Percentiles rank a stretch among this genome's conserved stretches.
These are phyloP conservation scores for Pterocles gutturalis DNA, from an alignment of 2,113 vertebrate species.

Conservation along the genomic window DNA sequence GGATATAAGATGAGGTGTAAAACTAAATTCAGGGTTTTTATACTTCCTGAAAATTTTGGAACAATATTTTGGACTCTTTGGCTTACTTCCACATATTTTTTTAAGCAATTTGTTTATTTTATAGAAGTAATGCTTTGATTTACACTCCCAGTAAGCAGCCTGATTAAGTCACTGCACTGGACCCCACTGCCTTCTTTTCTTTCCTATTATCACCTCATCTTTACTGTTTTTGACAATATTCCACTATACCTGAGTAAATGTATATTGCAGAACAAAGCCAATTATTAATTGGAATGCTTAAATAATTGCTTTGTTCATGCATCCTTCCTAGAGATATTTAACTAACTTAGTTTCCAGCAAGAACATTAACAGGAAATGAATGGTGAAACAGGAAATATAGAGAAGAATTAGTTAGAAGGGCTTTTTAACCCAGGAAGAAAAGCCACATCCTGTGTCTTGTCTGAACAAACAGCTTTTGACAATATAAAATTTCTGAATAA, in stretches of 20 bases:
- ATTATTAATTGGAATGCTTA: neutral
- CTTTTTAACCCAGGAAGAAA: neutral
- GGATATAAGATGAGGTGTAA: neutral
- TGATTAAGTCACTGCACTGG: neutral
- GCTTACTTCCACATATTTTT: neutral
- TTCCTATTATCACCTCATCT: neutral
- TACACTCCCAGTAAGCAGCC: neutral
- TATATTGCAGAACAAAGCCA: neutral
- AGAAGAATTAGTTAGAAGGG: neutral
- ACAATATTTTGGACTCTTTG: neutral
- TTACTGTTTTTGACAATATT: neutral
- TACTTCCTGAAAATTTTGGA: neutral
- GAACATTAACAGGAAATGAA: neutral
- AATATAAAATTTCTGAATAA: neutral
- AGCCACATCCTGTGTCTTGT: neutral
- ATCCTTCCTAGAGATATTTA: neutral
- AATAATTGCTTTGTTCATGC: neutral
- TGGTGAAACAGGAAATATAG: neutral
- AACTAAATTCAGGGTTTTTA: accelerated
- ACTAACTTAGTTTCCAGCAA: neutral
- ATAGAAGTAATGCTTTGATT: neutral
- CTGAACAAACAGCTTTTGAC: neutral
- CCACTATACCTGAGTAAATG: neutral
- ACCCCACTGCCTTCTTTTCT: neutral
- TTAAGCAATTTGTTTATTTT: neutral